Base-by-base conservation (phyloP, 2,888 invertebrate genomes). In the Mylabris sibirica region DNA sequence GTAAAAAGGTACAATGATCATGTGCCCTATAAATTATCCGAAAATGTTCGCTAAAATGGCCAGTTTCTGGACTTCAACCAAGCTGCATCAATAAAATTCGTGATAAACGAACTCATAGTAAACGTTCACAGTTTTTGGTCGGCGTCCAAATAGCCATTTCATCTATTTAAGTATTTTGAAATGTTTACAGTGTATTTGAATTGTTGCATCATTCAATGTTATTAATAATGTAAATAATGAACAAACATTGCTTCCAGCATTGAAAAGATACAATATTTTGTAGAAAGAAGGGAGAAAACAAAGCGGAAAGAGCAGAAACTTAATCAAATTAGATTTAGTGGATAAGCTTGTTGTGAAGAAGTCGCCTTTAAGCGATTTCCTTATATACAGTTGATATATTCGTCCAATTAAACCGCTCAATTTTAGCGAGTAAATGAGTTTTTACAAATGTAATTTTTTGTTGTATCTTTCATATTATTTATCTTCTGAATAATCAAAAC, bases 321-420 rank as follows among this genome's bases (percentile, higher is more conserved):
- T 57, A 57, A 57, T 57, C 57, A 57, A 57, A 57, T 57, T 57
- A 57, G 57, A 57, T 22, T 57, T 57, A 57, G 57, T 20, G 14
- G 57, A 8, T 57, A 57, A 22, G 24, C 22, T 22, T 24, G 12
- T 24, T 24, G 14, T 22, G 14, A 57, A 57, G 24, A 22, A 24
- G 22, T 22, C 12, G 24, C 57, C 57, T 24, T 57, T 57, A 57
- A 57, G 57, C 57, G 57, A 57, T 57, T 57, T 24, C 24, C 57
- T 57, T 24, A 41, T 41, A 44, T 11, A 24, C 4, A 20, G 57
- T 57, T 53, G 49, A 53, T 22, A 22, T 53, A 22, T 53, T 53
- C 14, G 22, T 57, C 12, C 24, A 24, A 22, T 24, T 22, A 57
- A 22, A 22, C 5, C 57, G 57, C 24, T 57, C 57, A 57, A 57